These are phyloP conservation scores for Pemphigus obesinymphae DNA, from an alignment of 1,140 invertebrate species.

Conservation along the genomic window DNA sequence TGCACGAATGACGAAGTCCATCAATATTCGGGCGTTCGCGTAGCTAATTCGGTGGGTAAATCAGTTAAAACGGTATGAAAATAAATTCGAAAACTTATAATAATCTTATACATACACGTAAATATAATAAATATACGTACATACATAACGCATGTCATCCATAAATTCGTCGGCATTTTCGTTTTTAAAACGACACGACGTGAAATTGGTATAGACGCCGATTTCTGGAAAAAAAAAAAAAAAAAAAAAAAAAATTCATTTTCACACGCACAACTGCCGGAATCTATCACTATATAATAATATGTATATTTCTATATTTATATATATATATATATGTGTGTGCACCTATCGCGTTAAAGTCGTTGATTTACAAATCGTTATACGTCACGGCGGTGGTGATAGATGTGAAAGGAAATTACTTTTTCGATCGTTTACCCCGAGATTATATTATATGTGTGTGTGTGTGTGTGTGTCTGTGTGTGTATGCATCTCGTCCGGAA, in stretches of 20 bases:
- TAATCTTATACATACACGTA: not conserved
- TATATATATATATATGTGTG: not conserved
- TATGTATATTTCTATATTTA: not conserved
- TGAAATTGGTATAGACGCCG: not conserved
- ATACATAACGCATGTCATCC: not conserved
- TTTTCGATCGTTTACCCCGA: not conserved
- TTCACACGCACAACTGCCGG: not conserved
- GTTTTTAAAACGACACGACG: not conserved
- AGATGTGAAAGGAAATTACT: conserved; percentile 15
- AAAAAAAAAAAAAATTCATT: not conserved
- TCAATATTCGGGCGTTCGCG: not conserved
- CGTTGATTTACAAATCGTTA: conserved; percentile 3
- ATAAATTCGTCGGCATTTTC: not conserved
- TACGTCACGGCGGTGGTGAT: not conserved
- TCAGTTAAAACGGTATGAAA: not conserved
- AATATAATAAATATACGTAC: not conserved
- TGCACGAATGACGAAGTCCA: not conserved
- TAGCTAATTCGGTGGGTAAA: not conserved
- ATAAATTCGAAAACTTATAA: not conserved
- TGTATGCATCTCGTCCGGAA: not conserved
- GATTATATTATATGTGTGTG: not conserved
- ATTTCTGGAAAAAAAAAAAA: not conserved
- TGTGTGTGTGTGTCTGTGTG: not conserved
- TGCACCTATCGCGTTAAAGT: not conserved
- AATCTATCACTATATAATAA: not conserved